Conservation (phyloP, 2,113 vertebrate species). For the Channa argus region DNA sequence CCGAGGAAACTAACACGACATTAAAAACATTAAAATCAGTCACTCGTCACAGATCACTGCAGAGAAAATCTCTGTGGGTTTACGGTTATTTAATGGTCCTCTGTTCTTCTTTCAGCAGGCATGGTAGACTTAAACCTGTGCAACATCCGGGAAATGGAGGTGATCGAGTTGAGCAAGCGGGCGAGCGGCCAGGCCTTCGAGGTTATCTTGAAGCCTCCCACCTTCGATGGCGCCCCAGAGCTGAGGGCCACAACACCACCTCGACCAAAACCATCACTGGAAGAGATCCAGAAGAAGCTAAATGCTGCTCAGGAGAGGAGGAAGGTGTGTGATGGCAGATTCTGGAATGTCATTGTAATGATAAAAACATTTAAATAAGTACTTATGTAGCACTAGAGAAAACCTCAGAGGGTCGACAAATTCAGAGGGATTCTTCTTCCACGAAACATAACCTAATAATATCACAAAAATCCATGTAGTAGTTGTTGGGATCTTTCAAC, state of each 20-base stretch:
- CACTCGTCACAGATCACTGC: not conserved
- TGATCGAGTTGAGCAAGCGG: conserved; percentile 94
- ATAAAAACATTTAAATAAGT: no score
- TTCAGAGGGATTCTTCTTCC: no score
- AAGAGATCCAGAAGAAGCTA: conserved; percentile 95
- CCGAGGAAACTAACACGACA: no score
- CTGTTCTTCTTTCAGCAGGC: conserved; percentile 69
- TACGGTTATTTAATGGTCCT: not conserved
- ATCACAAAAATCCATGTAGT: no score
- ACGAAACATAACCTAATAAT: no score
- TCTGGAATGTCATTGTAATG: not conserved
- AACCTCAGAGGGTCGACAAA: no score
- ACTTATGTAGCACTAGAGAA: no score
- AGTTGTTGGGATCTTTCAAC: not conserved
- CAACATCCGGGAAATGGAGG: conserved; percentile 96
- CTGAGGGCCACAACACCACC: conserved; percentile 91
- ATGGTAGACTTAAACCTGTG: conserved; percentile 95
- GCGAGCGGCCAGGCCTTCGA: conserved; percentile 95
- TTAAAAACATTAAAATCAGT: no score
- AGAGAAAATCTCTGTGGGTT: no score
- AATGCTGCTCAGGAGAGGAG: conserved; percentile 91
- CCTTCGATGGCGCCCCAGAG: conserved; percentile 90
- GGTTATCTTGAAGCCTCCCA: conserved; percentile 95
- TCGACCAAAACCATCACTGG: conserved; percentile 87
- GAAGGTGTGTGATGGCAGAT: conserved; percentile 82